Conservation (phyloP, 1,140 invertebrate species). For the Amyelois transitella region DNA sequence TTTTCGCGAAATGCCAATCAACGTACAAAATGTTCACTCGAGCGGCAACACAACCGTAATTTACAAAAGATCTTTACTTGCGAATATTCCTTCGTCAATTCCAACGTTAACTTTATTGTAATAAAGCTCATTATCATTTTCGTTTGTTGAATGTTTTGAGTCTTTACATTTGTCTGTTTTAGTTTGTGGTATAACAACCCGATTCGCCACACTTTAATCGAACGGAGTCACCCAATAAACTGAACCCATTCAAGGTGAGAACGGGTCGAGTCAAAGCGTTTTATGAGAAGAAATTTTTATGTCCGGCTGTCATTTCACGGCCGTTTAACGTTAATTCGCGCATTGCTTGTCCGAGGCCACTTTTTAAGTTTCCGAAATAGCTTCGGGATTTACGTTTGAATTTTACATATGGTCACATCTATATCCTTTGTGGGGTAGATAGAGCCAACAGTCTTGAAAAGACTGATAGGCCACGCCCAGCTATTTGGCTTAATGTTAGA, state of each 20-base stretch:
- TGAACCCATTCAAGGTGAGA: conserved; percentile 45
- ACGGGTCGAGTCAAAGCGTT: conserved; percentile 36
- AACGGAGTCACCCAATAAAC: conserved; percentile 44
- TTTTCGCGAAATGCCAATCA: conserved; percentile 65
- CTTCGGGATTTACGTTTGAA: conserved; percentile 20
- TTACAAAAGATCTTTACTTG: conserved; percentile 13
- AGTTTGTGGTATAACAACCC: conserved; percentile 48
- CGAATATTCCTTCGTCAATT: conserved; percentile 8
- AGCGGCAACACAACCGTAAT: conserved; percentile 19
- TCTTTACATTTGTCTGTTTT: conserved; percentile 10
- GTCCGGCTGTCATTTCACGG: conserved; percentile 58
- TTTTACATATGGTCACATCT: conserved; percentile 6
- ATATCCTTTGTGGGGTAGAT: no score
- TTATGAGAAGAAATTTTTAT: conserved; percentile 57
- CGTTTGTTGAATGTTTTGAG: conserved; percentile 7
- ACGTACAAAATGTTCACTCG: conserved; percentile 54
- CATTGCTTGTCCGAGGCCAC: conserved; percentile 35
- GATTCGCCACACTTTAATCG: conserved; percentile 63
- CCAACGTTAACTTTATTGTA: conserved; percentile 18
- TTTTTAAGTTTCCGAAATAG: conserved; percentile 42
- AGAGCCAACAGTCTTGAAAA: no score
- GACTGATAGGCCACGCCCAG: no score
- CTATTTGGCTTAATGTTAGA: no score
- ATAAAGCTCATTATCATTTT: conserved; percentile 19
- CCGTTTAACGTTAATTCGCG: conserved; percentile 57